These are phyloP conservation scores for Piprites chloris DNA, from an alignment of 2,113 vertebrate species.

Conservation along the genomic window DNA sequence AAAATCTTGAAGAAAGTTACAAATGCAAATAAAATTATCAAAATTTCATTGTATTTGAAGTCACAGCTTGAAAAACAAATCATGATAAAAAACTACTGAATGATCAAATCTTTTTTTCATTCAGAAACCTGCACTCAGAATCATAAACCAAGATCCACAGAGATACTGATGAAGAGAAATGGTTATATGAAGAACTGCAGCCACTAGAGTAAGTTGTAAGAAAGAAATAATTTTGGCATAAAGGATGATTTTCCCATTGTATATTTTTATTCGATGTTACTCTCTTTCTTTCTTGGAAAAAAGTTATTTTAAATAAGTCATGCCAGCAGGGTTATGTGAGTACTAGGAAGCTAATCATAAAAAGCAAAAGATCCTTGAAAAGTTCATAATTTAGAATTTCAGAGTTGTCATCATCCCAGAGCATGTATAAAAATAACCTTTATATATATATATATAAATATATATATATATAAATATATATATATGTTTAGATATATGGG, in stretches of 20 bases:
- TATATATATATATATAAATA: neutral
- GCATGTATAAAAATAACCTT: neutral
- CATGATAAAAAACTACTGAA: neutral
- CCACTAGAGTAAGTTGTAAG: neutral
- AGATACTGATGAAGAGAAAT: neutral
- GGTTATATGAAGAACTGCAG: neutral
- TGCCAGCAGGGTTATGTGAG: neutral
- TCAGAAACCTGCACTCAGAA: neutral
- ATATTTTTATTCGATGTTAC: neutral
- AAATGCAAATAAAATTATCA: neutral
- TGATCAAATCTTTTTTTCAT: neutral
- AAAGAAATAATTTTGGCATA: neutral
- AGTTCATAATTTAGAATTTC: neutral
- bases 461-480: neutral
- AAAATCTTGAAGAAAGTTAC: neutral
- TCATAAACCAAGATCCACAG: neutral
- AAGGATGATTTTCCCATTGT: neutral
- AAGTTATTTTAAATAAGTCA: neutral
- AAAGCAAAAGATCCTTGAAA: neutral
- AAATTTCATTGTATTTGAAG: neutral
- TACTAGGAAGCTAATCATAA: neutral
- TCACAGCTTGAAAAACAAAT: neutral
- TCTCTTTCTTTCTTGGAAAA: neutral
- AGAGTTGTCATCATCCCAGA: neutral
- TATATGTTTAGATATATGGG: neutral